Base-by-base conservation (phyloP, 1,140 invertebrate genomes). In the Drosophila kepulauana region DNA sequence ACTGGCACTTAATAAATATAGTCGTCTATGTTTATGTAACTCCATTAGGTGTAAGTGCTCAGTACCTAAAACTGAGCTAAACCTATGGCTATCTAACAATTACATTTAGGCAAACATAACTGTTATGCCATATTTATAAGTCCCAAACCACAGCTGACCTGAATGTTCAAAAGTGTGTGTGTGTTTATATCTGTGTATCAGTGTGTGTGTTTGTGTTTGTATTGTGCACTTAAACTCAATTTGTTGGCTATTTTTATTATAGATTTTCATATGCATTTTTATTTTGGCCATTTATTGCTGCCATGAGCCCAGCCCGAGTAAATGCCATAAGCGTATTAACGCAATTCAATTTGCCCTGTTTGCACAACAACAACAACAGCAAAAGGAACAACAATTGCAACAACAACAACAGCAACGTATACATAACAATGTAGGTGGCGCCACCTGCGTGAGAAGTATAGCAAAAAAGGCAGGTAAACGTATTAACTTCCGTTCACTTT, bases 401-500 rank as follows among this genome's bases (percentile, higher is more conserved):
- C 11, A 71, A 71, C 65, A 63, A 38, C 38, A 25, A 16, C 52
- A 28, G 20, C 45, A 49, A 35, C 11, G 11, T 61, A 51, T 20
- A 54, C 43, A 43, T 69, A 70, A 61, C 76, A 76, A 75, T 71
- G 76, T 80, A 58, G 73, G 63, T 76, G 67, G 73, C 73, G 74
- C 43, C 85, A 88, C 64, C 80, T 84, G 84, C 56, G 59, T 54
- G 35, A 20, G 56, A 62, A 54, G 33, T 75, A 70, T 70, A 38
- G 72, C 59, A 78, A 70, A 59, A 70, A 68, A 54, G 51, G 38
- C 61, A 78, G 79, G 80, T 87, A 87, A 87, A 87, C 82, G 85
- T 88, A 87, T 88, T 88, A 89, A 88, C 84, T 88, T 88, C 84
- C 84, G 85, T 84, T 87, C 80, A 79, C 84, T 87, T 87, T 87